Evolutionary conservation across 2,888 invertebrate species (phyloP).

Genomic region (Plemyria rubiginata): DNA sequence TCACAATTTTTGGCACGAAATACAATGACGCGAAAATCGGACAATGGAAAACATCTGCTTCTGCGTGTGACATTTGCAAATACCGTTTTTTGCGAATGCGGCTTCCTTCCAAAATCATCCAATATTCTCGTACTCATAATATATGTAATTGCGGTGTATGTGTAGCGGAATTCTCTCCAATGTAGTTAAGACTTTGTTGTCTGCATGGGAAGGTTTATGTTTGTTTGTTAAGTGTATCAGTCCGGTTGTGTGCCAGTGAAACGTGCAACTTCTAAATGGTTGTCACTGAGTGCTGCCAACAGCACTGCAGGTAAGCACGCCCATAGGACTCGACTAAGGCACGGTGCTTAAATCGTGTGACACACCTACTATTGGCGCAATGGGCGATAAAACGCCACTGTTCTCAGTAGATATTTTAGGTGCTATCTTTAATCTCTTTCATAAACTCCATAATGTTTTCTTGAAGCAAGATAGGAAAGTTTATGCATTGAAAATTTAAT

Average conservation of each 20-base stretch:
- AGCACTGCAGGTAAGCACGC: constrained; percentile 50
- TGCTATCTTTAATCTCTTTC: constrained; percentile 11
- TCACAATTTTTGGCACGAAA: constrained; percentile 40
- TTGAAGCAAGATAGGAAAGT: constrained; percentile 5
- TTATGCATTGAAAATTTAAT: constrained; percentile 3
- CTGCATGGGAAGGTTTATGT: constrained; percentile 14
- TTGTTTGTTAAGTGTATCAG: constrained; percentile 26
- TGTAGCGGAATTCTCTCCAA: constrained; percentile 11
- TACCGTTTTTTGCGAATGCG: constrained; percentile 36
- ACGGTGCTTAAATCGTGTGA: constrained; percentile 35
- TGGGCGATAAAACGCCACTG: constrained; percentile 12
- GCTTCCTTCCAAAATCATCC: constrained; percentile 36
- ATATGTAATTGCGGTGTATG: constrained; percentile 37
- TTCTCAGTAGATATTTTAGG: constrained; percentile 1
- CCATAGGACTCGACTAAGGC: constrained; percentile 44
- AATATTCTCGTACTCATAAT: constrained; percentile 37
- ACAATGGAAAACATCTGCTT: constrained; percentile 38
- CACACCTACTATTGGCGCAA: constrained; percentile 39
- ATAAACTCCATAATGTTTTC: constrained; percentile 10
- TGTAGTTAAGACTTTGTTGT: constrained; percentile 22
- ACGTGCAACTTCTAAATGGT: constrained; percentile 49
- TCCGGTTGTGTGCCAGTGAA: constrained; percentile 38
- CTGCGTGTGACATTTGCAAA: constrained; percentile 39
- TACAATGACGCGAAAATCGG: constrained; percentile 32
- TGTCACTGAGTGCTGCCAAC: constrained; percentile 48